Conservation (phyloP, 2,113 vertebrate species). For the Dendropsophus ebraccatus region DNA sequence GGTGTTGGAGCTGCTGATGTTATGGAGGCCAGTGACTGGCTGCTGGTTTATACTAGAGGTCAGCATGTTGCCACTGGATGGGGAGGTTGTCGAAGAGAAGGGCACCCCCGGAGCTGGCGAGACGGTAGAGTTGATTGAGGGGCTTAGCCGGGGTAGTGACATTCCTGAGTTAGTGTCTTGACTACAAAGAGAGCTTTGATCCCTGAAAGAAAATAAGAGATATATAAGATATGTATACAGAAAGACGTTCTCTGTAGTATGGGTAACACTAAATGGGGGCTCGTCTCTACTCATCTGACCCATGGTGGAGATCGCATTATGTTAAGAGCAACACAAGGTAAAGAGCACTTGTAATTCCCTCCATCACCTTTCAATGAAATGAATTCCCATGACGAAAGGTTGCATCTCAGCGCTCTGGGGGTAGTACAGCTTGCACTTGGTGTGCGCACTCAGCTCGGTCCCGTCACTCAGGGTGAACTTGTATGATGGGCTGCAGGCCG, state of each 20-base stretch:
- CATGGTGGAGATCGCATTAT: background rate
- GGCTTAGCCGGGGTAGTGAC: conserved; percentile 79
- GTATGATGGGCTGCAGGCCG: conserved; percentile 94
- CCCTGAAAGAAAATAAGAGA: conserved; percentile 72
- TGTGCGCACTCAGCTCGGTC: conserved; percentile 91
- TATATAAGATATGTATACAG: background rate
- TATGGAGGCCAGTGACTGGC: conserved; percentile 76
- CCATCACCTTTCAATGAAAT: conserved; percentile 93
- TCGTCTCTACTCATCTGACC: background rate
- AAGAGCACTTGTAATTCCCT: background rate
- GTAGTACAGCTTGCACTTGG: conserved; percentile 96
- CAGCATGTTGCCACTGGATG: conserved; percentile 75
- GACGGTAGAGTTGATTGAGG: conserved; percentile 72
- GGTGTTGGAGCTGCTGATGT: conserved; percentile 74
- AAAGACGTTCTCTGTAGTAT: too few relatives aligned
- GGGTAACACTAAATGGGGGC: background rate
- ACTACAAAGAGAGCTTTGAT: conserved; percentile 92
- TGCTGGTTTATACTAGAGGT: conserved; percentile 73
- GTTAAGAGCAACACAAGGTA: background rate
- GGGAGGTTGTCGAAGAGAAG: conserved; percentile 72
- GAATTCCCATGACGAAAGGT: conserved; percentile 97
- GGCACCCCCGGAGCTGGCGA: conserved; percentile 75
- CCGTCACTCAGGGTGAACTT: conserved; percentile 92
- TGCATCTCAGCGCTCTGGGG: conserved; percentile 90
- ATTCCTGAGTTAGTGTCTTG: conserved; percentile 89